Conservation (phyloP, 2,888 invertebrate genomes). For the Brachyptera risi region DNA sequence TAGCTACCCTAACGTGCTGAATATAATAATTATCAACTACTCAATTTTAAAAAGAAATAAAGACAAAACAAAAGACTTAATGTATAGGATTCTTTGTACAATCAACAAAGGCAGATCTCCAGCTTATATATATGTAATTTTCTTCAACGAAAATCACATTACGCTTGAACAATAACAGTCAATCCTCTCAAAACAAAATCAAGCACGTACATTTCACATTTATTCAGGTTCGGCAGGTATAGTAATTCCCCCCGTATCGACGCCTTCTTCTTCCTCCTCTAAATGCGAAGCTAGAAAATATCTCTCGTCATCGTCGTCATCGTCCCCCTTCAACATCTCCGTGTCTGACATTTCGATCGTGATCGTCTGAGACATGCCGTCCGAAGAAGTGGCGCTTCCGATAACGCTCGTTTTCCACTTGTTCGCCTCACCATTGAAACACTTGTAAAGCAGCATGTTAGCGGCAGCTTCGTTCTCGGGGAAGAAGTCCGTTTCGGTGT, state of each 20-base stretch:
- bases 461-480: constrained; percentile 46
- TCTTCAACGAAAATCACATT: too few relatives aligned
- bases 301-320: constrained; percentile 48
- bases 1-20: too few relatives aligned
- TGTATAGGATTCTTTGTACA: too few relatives aligned
- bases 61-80: too few relatives aligned
- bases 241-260: constrained; percentile 55
- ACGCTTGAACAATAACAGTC: too few relatives aligned
- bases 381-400: constrained; percentile 44
- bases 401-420: constrained; percentile 43
- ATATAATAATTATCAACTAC: too few relatives aligned
- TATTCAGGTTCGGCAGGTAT: constrained; percentile 52
- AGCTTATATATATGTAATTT: too few relatives aligned
- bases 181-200: too few relatives aligned
- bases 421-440: constrained; percentile 42
- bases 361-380: constrained; percentile 39
- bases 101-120: too few relatives aligned
- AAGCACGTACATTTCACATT: too few relatives aligned
- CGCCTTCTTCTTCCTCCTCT: constrained; percentile 46
- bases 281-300: constrained; percentile 40
- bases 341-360: too few relatives aligned
- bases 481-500: constrained; percentile 41
- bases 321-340: constrained; percentile 37
- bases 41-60: too few relatives aligned
- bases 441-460: constrained; percentile 44